Percentiles rank a stretch among this genome's conserved stretches.
Evolutionary conservation across 2,113 vertebrate species (phyloP).

Genomic region (Mirza zaza): DNA sequence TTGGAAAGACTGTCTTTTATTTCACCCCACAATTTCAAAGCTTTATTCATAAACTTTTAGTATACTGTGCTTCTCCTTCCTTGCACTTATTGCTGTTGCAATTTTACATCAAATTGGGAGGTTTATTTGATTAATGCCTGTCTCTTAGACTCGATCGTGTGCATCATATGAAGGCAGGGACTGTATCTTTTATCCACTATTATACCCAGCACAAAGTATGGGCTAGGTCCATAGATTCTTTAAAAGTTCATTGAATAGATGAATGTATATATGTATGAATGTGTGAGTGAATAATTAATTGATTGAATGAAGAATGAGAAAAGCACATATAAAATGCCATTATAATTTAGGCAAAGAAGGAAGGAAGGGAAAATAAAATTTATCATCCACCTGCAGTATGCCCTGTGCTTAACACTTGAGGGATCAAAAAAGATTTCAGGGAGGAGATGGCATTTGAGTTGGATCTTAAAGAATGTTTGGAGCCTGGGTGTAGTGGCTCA

Average conservation of each 20-base stretch:
- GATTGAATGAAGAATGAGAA: not conserved
- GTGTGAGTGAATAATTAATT: too few relatives aligned
- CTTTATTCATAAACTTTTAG: not conserved
- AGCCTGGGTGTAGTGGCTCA: too few relatives aligned
- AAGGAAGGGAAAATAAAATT: not conserved
- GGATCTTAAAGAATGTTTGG: not conserved
- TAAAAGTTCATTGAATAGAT: not conserved
- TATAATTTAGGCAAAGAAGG: not conserved
- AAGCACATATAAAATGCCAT: not conserved
- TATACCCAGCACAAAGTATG: not conserved
- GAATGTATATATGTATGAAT: too few relatives aligned
- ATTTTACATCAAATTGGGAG: not conserved
- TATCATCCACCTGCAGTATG: not conserved
- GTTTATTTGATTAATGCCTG: not conserved
- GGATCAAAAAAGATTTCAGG: not conserved
- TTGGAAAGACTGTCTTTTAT: not conserved
- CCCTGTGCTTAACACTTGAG: not conserved
- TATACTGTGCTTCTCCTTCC: not conserved
- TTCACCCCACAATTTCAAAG: not conserved
- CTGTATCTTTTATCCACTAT: not conserved
- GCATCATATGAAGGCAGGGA: not conserved
- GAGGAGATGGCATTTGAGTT: not conserved
- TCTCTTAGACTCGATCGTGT: not conserved
- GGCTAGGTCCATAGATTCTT: not conserved
- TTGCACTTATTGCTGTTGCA: not conserved